Base-by-base conservation (phyloP, 2,888 invertebrate genomes). In the Morinoia aosen region DNA sequence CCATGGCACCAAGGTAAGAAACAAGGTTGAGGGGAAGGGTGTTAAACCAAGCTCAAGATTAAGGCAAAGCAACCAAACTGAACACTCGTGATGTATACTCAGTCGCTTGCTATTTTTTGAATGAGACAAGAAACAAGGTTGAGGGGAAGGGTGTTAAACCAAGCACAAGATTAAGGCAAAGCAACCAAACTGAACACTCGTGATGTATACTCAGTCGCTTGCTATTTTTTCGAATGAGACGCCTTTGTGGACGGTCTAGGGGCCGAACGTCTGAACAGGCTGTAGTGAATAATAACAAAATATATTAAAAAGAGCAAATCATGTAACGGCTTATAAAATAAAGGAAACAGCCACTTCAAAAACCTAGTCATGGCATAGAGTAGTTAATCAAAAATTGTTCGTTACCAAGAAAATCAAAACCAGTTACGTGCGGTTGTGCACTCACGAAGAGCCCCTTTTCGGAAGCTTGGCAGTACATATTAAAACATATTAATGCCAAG, bases 251-350 rank as follows among this genome's bases (percentile, higher is more conserved):
- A 33, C 93, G 93, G 58, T 93, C 93, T 93, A 93, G 93, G 93
- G 48, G 93, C 48, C 93, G 93, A 93, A 48, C 93, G 93, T 93
- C 93, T 93, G 93, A 93, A 93, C 93, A 93, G 48, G 93, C 93
- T 93, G 93, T 12, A 93, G 93, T 48, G 48, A 93, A 93, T 90
- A 48, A 57, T 93, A 93, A 93, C 56, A 56, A 93, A 57, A 25
- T 57, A 57, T 40, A 40, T 90, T 90, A 90, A 90, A 90, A 90
- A 90, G 12, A 90, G 90, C 90, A 90, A 90, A 90, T 88, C 48
- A 90, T 33, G 76, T 8, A 76, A 19, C 76, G 8, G 76, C 76
- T 2, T 33, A 76, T 33, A 76, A 76, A 76, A 76, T 19, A 76
- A 76, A 76, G 19, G 19, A 33, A 76, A 76, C 76, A 76, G 76